Percentiles rank a stretch among this genome's conserved stretches.
phyloP scores from a whole-genome alignment of 2,797 vertebrate species.

The Taeniopygia guttata region DNA sequence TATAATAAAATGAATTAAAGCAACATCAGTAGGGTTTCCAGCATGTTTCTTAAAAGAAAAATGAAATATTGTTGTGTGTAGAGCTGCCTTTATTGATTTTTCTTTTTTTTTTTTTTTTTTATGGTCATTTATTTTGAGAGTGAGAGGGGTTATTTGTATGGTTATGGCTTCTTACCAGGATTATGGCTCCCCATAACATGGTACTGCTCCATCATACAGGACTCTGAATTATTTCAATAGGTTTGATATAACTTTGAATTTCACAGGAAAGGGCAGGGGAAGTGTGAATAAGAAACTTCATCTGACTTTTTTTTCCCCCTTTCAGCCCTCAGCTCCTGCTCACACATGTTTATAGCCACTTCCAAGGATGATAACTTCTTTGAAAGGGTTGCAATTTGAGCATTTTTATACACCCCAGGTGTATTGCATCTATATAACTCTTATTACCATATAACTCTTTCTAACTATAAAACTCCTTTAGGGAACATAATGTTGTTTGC shows the following conservation, averaged over 20 bases:
- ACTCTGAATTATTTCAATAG: background rate
- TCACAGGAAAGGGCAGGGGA: background rate
- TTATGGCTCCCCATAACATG: slow-evolving; percentile 16
- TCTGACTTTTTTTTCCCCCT: background rate
- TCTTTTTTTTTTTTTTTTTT: background rate
- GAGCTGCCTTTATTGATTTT: background rate
- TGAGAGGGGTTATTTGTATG: background rate
- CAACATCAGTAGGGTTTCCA: background rate
- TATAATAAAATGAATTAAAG: slow-evolving; percentile 27
- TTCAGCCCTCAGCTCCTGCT: background rate
- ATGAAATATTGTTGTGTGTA: background rate
- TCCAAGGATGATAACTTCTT: slow-evolving; percentile 53
- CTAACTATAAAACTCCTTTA: slow-evolving; percentile 47
- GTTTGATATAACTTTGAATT: background rate
- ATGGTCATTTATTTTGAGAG: background rate
- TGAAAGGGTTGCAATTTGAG: slow-evolving; percentile 43
- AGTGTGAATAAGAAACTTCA: background rate
- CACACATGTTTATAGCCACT: slow-evolving; percentile 34
- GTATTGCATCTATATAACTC: slow-evolving; percentile 55
- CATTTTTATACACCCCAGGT: slow-evolving; percentile 42
- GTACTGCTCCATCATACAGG: background rate
- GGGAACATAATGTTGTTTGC: slow-evolving; percentile 26
- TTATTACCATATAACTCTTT: slow-evolving; percentile 64
- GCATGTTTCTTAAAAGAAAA: background rate
- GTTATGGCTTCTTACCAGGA: background rate